Evolutionary conservation across 2,797 vertebrate species (phyloP).

Genomic region (Spondyliosoma cantharus): DNA sequence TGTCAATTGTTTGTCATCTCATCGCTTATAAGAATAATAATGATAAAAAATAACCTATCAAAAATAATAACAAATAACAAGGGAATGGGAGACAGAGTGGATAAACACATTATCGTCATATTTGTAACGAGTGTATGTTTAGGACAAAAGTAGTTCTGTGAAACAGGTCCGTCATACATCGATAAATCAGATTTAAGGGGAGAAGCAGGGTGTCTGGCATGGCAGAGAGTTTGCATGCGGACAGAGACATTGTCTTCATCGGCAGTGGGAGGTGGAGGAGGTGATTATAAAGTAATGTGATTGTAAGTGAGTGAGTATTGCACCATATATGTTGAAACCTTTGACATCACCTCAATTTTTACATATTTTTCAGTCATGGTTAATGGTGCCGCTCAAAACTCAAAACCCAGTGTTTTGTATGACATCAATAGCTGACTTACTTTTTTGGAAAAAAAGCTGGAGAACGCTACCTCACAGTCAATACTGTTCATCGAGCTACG

Average conservation of each 20-base stretch:
- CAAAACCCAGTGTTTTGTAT: background rate
- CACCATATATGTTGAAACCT: background rate
- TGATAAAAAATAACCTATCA: background rate
- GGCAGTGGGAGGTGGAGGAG: background rate
- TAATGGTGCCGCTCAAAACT: constrained; percentile 18
- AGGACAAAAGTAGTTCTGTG: background rate
- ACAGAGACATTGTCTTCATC: background rate
- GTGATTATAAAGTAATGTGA: background rate
- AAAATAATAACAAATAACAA: background rate
- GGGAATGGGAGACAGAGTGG: too few relatives aligned
- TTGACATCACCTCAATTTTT: constrained; percentile 14
- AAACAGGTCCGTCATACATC: background rate
- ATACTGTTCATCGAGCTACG: background rate
- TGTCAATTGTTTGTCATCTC: too few relatives aligned
- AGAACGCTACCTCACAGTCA: background rate
- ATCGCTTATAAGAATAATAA: too few relatives aligned
- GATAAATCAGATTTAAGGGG: background rate
- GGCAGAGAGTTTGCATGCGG: background rate
- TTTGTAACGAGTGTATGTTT: background rate
- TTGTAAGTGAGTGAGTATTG: background rate
- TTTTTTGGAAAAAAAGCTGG: constrained; percentile 3
- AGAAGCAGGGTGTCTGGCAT: background rate
- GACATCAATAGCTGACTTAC: background rate
- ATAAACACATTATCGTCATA: too few relatives aligned
- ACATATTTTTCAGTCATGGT: constrained; percentile 6